Evolutionary conservation across 1,140 invertebrate genomes (phyloP).

Genomic region (Formica selysi): DNA sequence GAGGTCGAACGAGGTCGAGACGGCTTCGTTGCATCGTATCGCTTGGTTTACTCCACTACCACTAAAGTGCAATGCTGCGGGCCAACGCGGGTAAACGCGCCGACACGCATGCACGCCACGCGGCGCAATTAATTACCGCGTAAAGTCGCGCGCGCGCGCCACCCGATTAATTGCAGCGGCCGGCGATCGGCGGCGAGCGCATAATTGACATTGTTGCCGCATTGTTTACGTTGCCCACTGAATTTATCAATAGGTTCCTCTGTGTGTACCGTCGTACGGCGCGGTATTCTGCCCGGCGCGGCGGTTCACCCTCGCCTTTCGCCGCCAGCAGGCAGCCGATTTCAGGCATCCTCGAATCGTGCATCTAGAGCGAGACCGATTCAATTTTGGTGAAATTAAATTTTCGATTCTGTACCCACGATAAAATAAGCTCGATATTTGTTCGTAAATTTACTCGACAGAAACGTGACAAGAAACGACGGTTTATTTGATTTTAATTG

Average conservation of each 20-base stretch:
- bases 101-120: slow-evolving; percentile 53
- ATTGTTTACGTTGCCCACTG: slow-evolving; percentile 82
- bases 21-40: slow-evolving; percentile 16
- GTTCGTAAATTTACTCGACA: neutral
- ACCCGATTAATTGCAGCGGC: slow-evolving; percentile 79
- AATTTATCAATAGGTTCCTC: slow-evolving; percentile 84
- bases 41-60: slow-evolving; percentile 20
- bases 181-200: slow-evolving; percentile 72
- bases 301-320: slow-evolving; percentile 31
- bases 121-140: slow-evolving; percentile 81
- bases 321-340: slow-evolving; percentile 31
- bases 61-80: slow-evolving; percentile 44
- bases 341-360: neutral
- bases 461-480: neutral
- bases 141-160: slow-evolving; percentile 77
- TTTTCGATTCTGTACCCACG: neutral
- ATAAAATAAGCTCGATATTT: neutral
- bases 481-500: neutral
- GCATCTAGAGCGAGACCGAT: neutral
- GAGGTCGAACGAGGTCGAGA: slow-evolving; percentile 31
- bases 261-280: slow-evolving; percentile 30
- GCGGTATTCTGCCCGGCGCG: slow-evolving; percentile 40
- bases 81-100: slow-evolving; percentile 46
- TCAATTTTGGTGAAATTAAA: neutral
- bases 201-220: slow-evolving; percentile 85